Conservation (phyloP, 2,113 vertebrate species). For the Sturnus vulgaris region DNA sequence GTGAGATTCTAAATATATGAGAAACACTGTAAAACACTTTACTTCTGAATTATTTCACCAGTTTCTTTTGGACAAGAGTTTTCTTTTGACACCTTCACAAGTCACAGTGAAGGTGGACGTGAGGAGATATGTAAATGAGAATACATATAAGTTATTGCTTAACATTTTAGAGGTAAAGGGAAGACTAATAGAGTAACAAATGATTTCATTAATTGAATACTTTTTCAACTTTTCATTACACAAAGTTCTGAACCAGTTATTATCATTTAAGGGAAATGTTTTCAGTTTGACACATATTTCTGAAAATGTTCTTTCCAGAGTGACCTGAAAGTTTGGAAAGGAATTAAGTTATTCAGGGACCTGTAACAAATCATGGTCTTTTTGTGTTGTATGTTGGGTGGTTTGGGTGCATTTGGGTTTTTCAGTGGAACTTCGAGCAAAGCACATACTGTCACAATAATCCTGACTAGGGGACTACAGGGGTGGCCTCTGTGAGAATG, state of each 20-base stretch:
- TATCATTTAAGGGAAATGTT: background rate
- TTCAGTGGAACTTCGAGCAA: background rate
- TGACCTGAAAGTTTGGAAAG: background rate
- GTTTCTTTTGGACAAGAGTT: background rate
- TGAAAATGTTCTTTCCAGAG: background rate
- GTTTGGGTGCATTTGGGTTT: background rate
- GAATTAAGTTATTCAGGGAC: background rate
- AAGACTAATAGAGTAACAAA: background rate
- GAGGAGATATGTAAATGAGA: background rate
- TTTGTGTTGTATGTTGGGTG: background rate
- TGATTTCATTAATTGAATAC: background rate
- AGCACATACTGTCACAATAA: background rate
- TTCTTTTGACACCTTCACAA: background rate
- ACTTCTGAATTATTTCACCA: background rate
- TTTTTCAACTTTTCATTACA: background rate
- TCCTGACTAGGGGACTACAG: background rate
- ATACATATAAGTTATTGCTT: background rate
- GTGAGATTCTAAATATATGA: background rate
- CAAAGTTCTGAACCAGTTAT: background rate
- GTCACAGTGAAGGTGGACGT: background rate
- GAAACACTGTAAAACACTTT: background rate
- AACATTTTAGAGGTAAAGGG: background rate
- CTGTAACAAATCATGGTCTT: background rate
- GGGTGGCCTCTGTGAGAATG: background rate
- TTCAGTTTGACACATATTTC: background rate